Conservation (phyloP, 2,113 vertebrate species). For the Diglossa brunneiventris region DNA sequence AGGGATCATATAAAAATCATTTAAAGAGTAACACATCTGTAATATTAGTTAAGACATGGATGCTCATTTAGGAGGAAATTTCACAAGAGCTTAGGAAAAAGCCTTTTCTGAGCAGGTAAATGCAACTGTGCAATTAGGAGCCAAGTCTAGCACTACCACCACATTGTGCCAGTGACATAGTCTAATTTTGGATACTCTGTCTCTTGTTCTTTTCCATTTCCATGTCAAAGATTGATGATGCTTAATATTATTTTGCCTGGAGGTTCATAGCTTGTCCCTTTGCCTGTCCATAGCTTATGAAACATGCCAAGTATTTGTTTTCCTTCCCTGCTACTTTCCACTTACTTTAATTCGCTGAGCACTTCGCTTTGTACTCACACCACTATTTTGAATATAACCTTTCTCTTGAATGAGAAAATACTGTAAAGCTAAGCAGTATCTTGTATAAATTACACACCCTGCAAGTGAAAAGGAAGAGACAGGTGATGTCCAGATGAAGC, state of each 20-base stretch:
- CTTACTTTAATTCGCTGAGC: constrained; percentile 9
- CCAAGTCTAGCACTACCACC: neutral
- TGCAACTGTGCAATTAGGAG: neutral
- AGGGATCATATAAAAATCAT: neutral
- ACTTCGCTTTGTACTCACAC: neutral
- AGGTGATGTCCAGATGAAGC: neutral
- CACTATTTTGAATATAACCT: constrained; percentile 51
- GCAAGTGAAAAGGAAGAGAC: constrained; percentile 26
- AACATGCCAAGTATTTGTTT: neutral
- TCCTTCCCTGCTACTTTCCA: neutral
- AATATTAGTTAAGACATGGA: neutral
- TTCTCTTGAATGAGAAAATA: constrained; percentile 46
- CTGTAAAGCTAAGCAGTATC: constrained; percentile 52
- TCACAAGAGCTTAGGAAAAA: neutral
- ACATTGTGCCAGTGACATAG: neutral
- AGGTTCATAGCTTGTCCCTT: neutral
- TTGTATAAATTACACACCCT: constrained; percentile 45
- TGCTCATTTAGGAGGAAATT: neutral
- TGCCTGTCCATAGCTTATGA: neutral
- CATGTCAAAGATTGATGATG: neutral
- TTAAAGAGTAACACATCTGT: neutral
- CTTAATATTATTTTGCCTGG: neutral
- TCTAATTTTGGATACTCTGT: neutral
- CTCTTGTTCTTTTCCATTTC: neutral
- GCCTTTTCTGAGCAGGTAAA: neutral